Conservation (phyloP, 2,888 invertebrate species). For the Serrognathus titanus region DNA sequence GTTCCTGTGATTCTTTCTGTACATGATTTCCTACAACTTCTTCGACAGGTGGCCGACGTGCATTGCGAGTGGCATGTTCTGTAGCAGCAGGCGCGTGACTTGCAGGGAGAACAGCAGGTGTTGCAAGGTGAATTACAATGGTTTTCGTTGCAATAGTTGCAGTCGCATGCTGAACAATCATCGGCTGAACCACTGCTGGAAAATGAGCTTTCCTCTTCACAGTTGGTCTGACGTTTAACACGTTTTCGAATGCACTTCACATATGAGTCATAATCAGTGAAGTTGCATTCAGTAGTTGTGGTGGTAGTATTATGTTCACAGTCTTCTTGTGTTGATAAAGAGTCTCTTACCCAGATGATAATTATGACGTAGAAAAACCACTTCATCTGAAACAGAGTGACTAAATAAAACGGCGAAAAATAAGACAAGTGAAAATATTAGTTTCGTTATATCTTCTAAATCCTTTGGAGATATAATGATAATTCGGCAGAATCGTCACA, state of each 20-base stretch:
- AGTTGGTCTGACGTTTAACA: slow-evolving; percentile 1
- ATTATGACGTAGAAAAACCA: neutral
- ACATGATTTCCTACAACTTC: slow-evolving; percentile 34
- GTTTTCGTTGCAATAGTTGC: slow-evolving; percentile 31
- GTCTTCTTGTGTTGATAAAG: neutral
- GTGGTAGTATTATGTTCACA: neutral
- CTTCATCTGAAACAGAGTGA: slow-evolving; percentile 6
- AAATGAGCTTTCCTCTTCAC: neutral
- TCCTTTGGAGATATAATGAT: too few relatives aligned
- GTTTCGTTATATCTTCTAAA: too few relatives aligned
- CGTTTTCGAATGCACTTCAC: slow-evolving; percentile 11
- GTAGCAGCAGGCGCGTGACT: slow-evolving; percentile 43
- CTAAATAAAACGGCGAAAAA: too few relatives aligned
- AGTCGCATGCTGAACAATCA: slow-evolving; percentile 36
- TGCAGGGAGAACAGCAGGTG: slow-evolving; percentile 34
- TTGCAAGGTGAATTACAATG: slow-evolving; percentile 30
- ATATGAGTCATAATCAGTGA: slow-evolving; percentile 10
- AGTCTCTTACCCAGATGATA: neutral
- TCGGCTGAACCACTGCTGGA: neutral
- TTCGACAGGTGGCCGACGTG: slow-evolving; percentile 37
- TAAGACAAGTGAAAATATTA: too few relatives aligned
- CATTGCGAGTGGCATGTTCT: slow-evolving; percentile 44
- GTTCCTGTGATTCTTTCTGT: slow-evolving; percentile 1
- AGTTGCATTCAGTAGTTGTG: slow-evolving; percentile 1
- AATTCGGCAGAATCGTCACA: too few relatives aligned